A percentile compares a stretch with the other conserved stretches of the same genome.
phyloP scores from a whole-genome alignment of 2,797 vertebrate genomes.

The Eremophila alpestris region DNA sequence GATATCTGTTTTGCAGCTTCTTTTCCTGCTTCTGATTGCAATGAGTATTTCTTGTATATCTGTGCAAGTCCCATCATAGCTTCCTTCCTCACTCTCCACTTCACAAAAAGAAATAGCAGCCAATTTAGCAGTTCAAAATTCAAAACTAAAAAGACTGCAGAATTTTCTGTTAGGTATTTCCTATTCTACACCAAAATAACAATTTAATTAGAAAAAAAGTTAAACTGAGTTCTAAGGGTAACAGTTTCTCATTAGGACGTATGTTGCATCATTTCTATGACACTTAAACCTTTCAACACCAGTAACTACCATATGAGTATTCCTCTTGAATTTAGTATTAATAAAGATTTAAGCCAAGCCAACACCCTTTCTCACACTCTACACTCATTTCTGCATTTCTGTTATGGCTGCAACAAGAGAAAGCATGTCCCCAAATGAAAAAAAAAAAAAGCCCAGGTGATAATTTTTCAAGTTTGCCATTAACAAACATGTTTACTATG shows the following conservation, averaged over 20 bases:
- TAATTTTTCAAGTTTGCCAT: background rate
- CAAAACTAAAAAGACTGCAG: background rate
- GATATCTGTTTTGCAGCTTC: slow-evolving; percentile 94
- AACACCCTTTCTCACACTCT: background rate
- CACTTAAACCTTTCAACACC: background rate
- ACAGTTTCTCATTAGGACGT: background rate
- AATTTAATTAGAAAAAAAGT: background rate
- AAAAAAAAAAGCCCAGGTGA: background rate
- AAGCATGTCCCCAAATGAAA: background rate
- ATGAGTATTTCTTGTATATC: slow-evolving; percentile 95
- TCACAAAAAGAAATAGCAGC: slow-evolving; percentile 25
- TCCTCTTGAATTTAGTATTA: background rate
- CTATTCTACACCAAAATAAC: background rate
- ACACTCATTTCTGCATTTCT: background rate
- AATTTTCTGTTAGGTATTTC: background rate
- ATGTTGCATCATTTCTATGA: background rate
- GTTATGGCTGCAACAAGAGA: background rate
- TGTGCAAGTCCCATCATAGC: slow-evolving; percentile 99
- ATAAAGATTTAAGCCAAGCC: background rate
- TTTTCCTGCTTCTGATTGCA: slow-evolving; percentile 93
- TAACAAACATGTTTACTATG: background rate
- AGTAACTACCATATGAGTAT: background rate
- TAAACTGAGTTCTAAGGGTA: background rate
- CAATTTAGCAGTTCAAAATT: background rate
- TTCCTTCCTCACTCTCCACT: slow-evolving; percentile 98